Percentiles rank a stretch among this genome's conserved stretches.
Conservation (phyloP, 1,140 invertebrate species). For the Pygmarrhopalites habei region DNA sequence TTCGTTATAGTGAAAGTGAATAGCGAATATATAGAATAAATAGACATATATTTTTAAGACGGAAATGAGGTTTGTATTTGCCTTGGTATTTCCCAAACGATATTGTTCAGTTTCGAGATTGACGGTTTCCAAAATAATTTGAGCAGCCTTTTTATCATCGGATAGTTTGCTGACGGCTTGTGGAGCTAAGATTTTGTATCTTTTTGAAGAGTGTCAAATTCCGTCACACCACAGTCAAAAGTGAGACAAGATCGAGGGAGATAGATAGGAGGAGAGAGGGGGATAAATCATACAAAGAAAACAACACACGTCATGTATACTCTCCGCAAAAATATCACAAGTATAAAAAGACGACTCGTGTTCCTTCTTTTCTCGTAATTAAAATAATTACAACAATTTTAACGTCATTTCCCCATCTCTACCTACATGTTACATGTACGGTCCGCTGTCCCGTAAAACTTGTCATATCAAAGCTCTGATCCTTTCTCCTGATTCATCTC, state of each 20-base stretch:
- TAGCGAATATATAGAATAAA: neutral
- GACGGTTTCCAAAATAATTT: constrained; percentile 52
- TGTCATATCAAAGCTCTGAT: no score
- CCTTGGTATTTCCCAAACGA: constrained; percentile 59
- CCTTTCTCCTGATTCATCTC: no score
- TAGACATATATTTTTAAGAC: neutral
- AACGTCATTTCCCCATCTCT: no score
- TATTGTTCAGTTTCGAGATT: constrained; percentile 54
- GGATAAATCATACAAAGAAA: no score
- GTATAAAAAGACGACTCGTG: no score
- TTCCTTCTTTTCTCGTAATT: no score
- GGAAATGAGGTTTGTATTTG: constrained; percentile 37
- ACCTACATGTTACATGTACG: no score
- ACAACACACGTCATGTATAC: neutral
- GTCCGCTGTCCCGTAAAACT: no score
- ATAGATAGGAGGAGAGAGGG: no score
- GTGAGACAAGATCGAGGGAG: neutral
- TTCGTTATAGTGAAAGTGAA: no score
- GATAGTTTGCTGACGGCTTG: constrained; percentile 42
- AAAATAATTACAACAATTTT: no score
- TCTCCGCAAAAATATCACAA: no score
- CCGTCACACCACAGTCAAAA: neutral
- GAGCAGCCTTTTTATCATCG: constrained; percentile 53
- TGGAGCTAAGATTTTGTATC: constrained; percentile 38
- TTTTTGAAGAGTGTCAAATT: constrained; percentile 9